Evolutionary conservation across 2,888 invertebrate genomes (phyloP), one percentile per base, ranked within the genome.

Genomic region (Anticlea derivata): DNA sequence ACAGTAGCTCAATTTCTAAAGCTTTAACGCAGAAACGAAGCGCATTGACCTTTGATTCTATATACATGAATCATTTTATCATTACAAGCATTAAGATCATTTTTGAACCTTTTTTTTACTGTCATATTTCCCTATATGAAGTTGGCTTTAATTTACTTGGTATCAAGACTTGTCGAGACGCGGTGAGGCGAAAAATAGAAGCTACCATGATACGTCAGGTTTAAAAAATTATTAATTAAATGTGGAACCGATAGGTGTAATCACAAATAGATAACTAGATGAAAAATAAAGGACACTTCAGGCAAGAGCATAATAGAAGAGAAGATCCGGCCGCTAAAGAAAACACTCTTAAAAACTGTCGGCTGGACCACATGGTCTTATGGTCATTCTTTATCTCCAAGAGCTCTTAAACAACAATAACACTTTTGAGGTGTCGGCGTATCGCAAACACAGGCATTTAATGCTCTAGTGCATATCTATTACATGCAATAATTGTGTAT

Each of bases 401-500:
- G 46, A 53, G 58, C 64, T 61, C 64, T 68, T 56, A 46, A 63
- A 56, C 58, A 68, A 78, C 74, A 74, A 68, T 69, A 59, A 58
- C 48, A 57, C 45, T 58, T 38, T 67, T 60, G 60, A 75, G 73
- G 73, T 73, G 81, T 78, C 81, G 80, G 80, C 78, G 58, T 59
- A 68, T 73, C 73, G 75, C 80, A 83, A 80, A 80, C 76, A 69
- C 67, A 65, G 73, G 50, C 61, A 78, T 83, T 81, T 85, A n/a
- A 82, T 85, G 88, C 84, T 83, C 86, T 83, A 81, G 76, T 88
- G 87, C 83, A 85, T 87, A 88, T 88, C 88, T 79, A 86, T 88
- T 88, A 86, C 88, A 85, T 53, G 64, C 62, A 70, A 72, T 79
- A 75, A 80, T 83, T 71, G 69, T 62, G 65, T 68, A 70, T 66